Evolutionary conservation across 2,113 vertebrate genomes (phyloP), one percentile per base, ranked within the genome.

Genomic region (Passer domesticus): DNA sequence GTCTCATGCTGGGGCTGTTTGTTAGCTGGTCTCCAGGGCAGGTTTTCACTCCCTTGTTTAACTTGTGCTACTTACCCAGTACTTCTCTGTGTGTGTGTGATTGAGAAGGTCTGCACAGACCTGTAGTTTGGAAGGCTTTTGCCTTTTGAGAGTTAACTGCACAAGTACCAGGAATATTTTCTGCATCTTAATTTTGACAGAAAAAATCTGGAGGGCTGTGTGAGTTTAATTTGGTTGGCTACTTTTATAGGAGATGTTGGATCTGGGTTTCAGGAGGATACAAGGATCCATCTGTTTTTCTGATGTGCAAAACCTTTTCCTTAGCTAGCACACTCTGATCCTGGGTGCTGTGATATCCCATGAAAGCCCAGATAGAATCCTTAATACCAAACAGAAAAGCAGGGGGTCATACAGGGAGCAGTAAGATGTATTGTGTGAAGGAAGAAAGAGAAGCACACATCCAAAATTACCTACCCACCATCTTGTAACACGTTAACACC

Each of bases 51-150:
- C 0, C 0, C 39, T 43, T 28, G 11, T 68, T 73, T 39, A 14
- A 47, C 1, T 0, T n/a, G 3, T 4, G 2, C 55, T n/a, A 66
- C 37, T 41, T 33, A 6, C 39, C 2, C 31, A 27, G 27, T 37
- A 19, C 18, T 7, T 37, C 27, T 11, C 2, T 30, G 46, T 30
- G 24, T 44, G 23, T n/a, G 17, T n/a, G 35, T 50, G 46, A 46
- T 23, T 16, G 50, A 66, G 59, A 73, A 81, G 19, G 14, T 84
- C 84, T 81, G 41, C 41, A 21, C 1, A 41, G 78, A 90, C 37
- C 28, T 67, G 64, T 73, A 15, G 56, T 52, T 49, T 66, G 22
- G 55, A 77, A 64, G 66, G 68, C 11, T 73, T 83, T 80, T 79
- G 63, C 60, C 60, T 81, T 80, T 74, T 46, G 35, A 67, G 81